These are phyloP conservation scores for Craniophora ligustri DNA, from an alignment of 2,888 invertebrate species.

Conservation along the genomic window DNA sequence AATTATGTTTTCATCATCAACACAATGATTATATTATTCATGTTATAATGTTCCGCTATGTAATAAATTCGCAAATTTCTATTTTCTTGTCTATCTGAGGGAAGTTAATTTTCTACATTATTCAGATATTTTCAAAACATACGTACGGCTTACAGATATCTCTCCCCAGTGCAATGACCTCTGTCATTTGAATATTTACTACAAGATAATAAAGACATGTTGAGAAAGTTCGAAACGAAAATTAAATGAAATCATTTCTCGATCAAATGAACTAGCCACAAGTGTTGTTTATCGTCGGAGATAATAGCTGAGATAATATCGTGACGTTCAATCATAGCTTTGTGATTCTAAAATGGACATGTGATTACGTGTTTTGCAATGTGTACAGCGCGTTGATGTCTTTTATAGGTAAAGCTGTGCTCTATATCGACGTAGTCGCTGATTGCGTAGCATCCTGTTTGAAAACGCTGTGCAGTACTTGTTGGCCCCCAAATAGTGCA, in stretches of 20 bases:
- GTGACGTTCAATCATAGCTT: constrained; percentile 2
- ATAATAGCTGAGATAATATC: constrained; percentile 33
- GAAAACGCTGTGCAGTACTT: background rate
- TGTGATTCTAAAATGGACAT: constrained; percentile 2
- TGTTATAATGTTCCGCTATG: too few species aligned
- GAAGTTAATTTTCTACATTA: too few species aligned
- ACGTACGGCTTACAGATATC: too few species aligned
- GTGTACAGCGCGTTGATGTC: constrained; percentile 54
- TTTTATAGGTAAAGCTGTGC: constrained; percentile 34
- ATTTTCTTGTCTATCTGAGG: too few species aligned
- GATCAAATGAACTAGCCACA: background rate
- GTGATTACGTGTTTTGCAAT: constrained; percentile 4
- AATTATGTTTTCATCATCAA: too few species aligned
- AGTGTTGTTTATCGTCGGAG: constrained; percentile 5
- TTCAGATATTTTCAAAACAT: too few species aligned
- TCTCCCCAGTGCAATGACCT: too few species aligned
- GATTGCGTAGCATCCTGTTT: constrained; percentile 14
- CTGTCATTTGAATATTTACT: too few species aligned
- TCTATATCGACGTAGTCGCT: background rate
- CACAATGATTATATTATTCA: too few species aligned
- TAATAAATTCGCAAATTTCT: too few species aligned
- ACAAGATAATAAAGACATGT: too few species aligned
- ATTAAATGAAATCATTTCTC: background rate
- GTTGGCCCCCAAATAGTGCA: constrained; percentile 35
- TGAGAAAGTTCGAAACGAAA: background rate